phyloP scores from a whole-genome alignment of 2,113 vertebrate species.

The Regulus satrapa region DNA sequence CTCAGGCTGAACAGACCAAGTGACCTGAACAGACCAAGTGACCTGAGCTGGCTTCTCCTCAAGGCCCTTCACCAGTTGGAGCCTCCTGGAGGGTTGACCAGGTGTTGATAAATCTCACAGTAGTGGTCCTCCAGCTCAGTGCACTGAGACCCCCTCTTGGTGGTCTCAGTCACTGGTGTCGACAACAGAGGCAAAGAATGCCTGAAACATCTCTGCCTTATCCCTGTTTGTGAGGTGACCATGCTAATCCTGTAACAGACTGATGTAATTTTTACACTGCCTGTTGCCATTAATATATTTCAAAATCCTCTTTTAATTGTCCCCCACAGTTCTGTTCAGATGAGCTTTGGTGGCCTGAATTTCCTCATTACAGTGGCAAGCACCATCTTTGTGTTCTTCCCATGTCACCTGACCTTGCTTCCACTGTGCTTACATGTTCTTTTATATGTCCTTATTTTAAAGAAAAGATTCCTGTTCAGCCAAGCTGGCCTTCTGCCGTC shows the following conservation, averaged over 20 bases:
- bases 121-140: neutral
- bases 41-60: fast-evolving
- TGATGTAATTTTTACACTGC: neutral
- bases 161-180: too few species aligned
- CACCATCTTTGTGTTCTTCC: neutral
- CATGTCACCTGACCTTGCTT: neutral
- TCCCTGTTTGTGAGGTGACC: neutral
- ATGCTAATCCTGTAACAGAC: neutral
- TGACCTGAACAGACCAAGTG: neutral
- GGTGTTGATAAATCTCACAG: neutral
- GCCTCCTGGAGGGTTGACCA: neutral
- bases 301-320: neutral
- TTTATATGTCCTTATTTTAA: neutral
- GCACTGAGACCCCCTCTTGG: neutral
- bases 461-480: neutral
- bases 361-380: neutral
- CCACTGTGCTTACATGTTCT: neutral
- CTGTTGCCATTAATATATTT: neutral
- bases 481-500: neutral
- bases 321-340: neutral
- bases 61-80: neutral
- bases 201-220: fast-evolving
- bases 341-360: neutral
- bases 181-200: neutral
- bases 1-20: fast-evolving